Base-by-base conservation (phyloP, 2,797 vertebrate genomes). In the Anguilla pacifica region DNA sequence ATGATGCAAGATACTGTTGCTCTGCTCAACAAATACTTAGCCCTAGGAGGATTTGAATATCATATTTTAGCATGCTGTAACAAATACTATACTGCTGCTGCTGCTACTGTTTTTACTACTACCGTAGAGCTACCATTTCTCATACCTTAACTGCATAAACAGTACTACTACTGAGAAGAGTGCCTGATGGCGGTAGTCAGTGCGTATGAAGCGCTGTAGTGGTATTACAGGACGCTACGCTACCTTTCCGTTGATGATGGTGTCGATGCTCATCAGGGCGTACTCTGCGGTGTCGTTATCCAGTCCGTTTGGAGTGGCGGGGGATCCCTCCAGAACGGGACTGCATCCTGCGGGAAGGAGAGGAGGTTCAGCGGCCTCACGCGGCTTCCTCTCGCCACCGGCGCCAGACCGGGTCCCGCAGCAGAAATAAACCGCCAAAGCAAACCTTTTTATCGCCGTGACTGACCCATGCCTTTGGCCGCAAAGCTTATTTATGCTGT, bases 211-310 rank as follows among this genome's bases (percentile, higher is more conserved):
- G 31, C 15, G 1, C 39, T 7, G 79, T n/a, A 51, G 6, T 3
- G 22, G 10, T 13, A n/a, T 22, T 77, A 13, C n/a, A 79, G 35
- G 51, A 31, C 6, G n/a, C 43, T 46, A 46, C 43, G 43, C 53
- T 92, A 99, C 99, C 97, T 99, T 99, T 91, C 99, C 99, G 0
- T 99, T 99, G 94, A 99, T 98, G 94, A 99, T 99, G 0, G 98
- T 99, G 94, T 99, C 97, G 17, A 99, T 98, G 94, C 97, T 98
- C 99, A 99, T 99, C 88, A 98, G 94, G 0, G 92, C 93, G 92
- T 97, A 99, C 85, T 99, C 98, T 90, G 99, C 98, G 0, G 94
- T 83, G 0, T 92, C 87, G 1, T 86, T 92, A 87, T 98, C 97
- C 0, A 96, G 84, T 77, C 97, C 97, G 0, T 97, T 98, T 89